Evolutionary conservation across 1,140 invertebrate species (phyloP).

Genomic region (Bacillus rossius): DNA sequence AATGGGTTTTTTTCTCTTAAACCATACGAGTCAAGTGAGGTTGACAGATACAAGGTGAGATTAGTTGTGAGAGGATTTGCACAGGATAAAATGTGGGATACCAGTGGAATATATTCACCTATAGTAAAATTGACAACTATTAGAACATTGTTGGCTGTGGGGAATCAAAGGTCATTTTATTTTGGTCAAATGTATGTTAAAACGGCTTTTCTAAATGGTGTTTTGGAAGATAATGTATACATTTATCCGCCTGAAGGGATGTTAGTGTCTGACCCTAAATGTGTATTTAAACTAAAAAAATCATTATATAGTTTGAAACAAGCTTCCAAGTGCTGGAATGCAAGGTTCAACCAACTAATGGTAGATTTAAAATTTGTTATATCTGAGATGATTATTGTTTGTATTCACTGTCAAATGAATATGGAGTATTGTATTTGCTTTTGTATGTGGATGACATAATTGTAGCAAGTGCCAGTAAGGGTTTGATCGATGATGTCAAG

Average conservation of each 20-base stretch:
- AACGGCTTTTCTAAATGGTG: neutral
- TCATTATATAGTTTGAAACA: slow-evolving; percentile 16
- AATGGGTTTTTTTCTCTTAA: neutral
- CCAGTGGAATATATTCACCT: neutral
- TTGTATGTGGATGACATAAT: slow-evolving; percentile 20
- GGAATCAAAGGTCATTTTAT: neutral
- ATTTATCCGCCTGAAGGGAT: neutral
- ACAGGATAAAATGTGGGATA: neutral
- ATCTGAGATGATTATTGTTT: slow-evolving; percentile 16
- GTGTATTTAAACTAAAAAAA: slow-evolving; percentile 6
- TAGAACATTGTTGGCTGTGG: neutral
- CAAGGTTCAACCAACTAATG: slow-evolving; percentile 13
- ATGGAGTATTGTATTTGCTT: slow-evolving; percentile 5
- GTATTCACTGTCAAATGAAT: neutral
- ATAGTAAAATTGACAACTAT: neutral
- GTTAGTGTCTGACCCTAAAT: slow-evolving; percentile 25
- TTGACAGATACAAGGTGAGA: neutral
- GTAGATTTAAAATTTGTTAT: slow-evolving; percentile 1
- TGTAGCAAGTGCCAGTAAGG: neutral
- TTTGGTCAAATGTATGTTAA: neutral
- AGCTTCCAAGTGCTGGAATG: slow-evolving; percentile 14
- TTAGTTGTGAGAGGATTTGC: neutral
- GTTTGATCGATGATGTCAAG: slow-evolving; percentile 10
- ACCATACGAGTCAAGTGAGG: neutral
- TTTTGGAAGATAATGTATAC: neutral